These are phyloP conservation scores for Hydraecia micacea DNA, from an alignment of 2,888 invertebrate species.

Conservation along the genomic window DNA sequence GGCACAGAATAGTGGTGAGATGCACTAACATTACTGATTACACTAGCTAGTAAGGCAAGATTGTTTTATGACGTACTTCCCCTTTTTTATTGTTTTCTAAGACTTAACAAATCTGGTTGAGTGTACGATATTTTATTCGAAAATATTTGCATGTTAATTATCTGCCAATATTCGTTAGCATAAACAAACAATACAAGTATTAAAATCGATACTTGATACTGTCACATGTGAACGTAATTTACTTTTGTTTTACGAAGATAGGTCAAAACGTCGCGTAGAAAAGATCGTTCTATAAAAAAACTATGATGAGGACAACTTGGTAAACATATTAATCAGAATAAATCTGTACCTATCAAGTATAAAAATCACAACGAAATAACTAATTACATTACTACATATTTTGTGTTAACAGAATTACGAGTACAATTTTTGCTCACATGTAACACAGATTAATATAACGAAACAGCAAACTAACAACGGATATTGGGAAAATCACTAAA, in stretches of 20 bases:
- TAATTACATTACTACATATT: slow-evolving; percentile 14
- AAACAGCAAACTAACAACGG: slow-evolving; percentile 32
- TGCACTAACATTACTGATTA: not conserved
- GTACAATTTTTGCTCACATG: slow-evolving; percentile 7
- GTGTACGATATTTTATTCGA: not conserved
- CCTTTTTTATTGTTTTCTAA: not conserved
- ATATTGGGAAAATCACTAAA: slow-evolving; percentile 44
- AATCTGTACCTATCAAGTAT: not conserved
- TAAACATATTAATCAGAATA: not conserved
- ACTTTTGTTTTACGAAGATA: not conserved
- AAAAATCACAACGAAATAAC: slow-evolving; percentile 17
- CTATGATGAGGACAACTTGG: not conserved
- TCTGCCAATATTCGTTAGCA: slow-evolving; percentile 23
- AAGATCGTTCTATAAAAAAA: not conserved
- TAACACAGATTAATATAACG: slow-evolving; percentile 20
- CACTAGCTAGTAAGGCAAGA: not conserved
- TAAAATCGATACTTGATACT: slow-evolving; percentile 25
- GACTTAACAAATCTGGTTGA: not conserved
- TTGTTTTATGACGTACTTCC: not conserved
- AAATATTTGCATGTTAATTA: slow-evolving; percentile 34
- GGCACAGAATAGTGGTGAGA: not conserved
- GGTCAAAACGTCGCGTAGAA: not conserved
- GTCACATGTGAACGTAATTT: not conserved
- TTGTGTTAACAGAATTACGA: slow-evolving; percentile 11
- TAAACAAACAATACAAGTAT: not conserved